Evolutionary conservation across 2,797 vertebrate genomes (phyloP).

Genomic region (Crax fasciolata): DNA sequence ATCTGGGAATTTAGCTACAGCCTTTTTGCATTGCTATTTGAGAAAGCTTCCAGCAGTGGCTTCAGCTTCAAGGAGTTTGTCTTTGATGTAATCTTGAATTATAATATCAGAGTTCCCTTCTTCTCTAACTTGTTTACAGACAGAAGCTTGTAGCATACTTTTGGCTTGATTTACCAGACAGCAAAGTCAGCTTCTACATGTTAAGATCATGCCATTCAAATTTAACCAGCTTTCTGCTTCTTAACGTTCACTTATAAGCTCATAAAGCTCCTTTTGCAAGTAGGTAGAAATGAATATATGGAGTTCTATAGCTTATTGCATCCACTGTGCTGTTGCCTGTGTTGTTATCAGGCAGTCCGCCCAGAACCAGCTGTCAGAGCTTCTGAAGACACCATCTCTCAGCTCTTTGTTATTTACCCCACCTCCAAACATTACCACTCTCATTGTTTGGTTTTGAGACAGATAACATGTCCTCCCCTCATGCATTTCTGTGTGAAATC

Average conservation of each 20-base stretch:
- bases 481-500: background rate
- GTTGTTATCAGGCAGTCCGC: background rate
- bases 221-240: background rate
- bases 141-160: background rate
- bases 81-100: background rate
- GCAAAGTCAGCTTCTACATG: background rate
- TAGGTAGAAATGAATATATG: background rate
- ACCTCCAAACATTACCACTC: background rate
- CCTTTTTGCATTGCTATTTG: background rate
- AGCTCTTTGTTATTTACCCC: background rate
- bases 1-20: background rate
- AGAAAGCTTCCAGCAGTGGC: background rate
- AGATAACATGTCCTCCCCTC: background rate
- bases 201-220: background rate
- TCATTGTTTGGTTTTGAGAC: background rate
- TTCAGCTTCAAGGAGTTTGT: background rate
- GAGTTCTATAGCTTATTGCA: background rate
- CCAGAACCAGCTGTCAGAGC: background rate
- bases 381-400: background rate
- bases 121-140: background rate
- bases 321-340: rapidly evolving
- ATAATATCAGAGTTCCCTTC: background rate
- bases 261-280: background rate
- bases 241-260: background rate
- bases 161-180: background rate